Percentiles rank a stretch among this genome's conserved stretches.
Conservation (phyloP, 2,888 invertebrate genomes). For the Stegana nigrithorax region DNA sequence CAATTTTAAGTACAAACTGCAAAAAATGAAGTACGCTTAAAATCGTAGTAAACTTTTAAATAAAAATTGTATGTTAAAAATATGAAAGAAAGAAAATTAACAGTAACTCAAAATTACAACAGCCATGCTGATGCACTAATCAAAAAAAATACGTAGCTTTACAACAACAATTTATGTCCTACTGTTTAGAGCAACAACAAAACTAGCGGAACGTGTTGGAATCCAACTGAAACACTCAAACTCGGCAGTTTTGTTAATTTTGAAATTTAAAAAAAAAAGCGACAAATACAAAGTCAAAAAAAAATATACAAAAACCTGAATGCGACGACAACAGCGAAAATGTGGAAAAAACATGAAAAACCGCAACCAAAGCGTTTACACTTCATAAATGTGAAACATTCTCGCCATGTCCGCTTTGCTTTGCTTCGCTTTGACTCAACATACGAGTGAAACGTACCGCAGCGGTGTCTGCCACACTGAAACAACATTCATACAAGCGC, state of each 20-base stretch:
- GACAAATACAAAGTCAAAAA: slow-evolving; percentile 25
- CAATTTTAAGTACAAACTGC: no score
- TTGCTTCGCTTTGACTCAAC: background rate
- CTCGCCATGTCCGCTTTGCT: background rate
- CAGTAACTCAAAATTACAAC: background rate
- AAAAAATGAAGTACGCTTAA: no score
- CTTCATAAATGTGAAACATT: slow-evolving; percentile 57
- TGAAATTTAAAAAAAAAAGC: slow-evolving; percentile 21
- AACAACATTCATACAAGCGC: slow-evolving; percentile 19
- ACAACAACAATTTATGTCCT: no score
- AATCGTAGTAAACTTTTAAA: no score
- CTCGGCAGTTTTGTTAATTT: slow-evolving; percentile 25
- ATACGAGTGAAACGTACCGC: slow-evolving; percentile 27
- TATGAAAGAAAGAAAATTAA: background rate
- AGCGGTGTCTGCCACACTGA: no score
- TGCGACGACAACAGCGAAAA: slow-evolving; percentile 52
- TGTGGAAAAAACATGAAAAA: slow-evolving; percentile 53
- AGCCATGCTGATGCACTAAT: background rate
- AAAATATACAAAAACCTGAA: slow-evolving; percentile 41
- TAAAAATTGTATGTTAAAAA: background rate
- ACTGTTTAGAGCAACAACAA: no score
- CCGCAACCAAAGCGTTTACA: slow-evolving; percentile 66
- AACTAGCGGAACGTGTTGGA: slow-evolving; percentile 61
- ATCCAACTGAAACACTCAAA: slow-evolving; percentile 49
- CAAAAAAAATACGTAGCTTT: slow-evolving; percentile 3